These are phyloP conservation scores for Actinia equina DNA, from an alignment of 64 coral and sea anemone species.

Conservation along the genomic window DNA sequence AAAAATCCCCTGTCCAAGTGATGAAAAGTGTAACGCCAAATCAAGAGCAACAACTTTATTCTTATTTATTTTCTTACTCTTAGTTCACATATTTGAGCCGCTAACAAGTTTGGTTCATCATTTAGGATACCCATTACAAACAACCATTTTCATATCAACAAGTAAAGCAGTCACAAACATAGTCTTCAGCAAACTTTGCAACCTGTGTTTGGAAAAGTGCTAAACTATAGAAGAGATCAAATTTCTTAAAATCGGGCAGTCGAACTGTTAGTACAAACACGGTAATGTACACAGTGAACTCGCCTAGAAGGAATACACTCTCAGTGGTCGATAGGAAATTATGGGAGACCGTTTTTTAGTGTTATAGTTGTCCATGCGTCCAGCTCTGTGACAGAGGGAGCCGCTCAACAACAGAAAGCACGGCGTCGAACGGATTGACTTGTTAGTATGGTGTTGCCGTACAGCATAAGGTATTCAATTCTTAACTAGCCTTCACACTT, in stretches of 20 bases:
- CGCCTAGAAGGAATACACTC: background rate
- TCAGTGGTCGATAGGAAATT: background rate
- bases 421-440: constrained; percentile 2
- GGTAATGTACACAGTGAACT: constrained; percentile 53
- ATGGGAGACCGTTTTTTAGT: background rate
- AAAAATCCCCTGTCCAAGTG: background rate
- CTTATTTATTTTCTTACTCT: constrained; percentile 13
- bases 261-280: constrained; percentile 87
- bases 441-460: constrained; percentile 6
- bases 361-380: background rate
- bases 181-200: constrained; percentile 89
- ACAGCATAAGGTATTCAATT: constrained; percentile 15
- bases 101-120: constrained; percentile 11
- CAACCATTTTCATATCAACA: constrained; percentile 17
- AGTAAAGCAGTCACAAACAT: constrained; percentile 57
- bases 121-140: constrained; percentile 27
- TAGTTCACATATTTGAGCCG: constrained; percentile 28
- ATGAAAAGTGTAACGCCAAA: constrained; percentile 4
- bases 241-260: constrained; percentile 81
- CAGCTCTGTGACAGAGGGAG: background rate
- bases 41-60: background rate
- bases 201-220: constrained; percentile 82
- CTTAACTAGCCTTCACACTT: constrained; percentile 19
- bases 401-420: background rate
- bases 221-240: constrained; percentile 66